These are phyloP conservation scores for Notothenia coriiceps DNA, from an alignment of 2,113 vertebrate genomes.

Conservation along the genomic window DNA sequence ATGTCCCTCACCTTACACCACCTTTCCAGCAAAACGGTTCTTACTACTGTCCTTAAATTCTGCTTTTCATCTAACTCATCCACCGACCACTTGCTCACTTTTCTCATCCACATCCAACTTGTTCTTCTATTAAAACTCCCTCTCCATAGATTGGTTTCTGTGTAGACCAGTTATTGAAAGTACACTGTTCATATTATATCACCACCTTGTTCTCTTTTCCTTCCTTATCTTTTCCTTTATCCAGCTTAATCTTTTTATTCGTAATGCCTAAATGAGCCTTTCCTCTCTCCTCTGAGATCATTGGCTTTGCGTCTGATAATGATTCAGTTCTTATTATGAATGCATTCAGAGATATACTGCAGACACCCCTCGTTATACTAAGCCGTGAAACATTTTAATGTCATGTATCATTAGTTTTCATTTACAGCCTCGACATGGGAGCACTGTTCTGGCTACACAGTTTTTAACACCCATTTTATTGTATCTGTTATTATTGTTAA, in stretches of 20 bases:
- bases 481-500: no score
- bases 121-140: slow-evolving; percentile 12
- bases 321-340: slow-evolving; percentile 4
- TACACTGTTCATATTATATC: slow-evolving; percentile 29
- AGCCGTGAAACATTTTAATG: background rate
- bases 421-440: background rate
- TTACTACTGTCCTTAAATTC: background rate
- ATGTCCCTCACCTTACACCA: background rate
- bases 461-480: background rate
- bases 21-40: background rate
- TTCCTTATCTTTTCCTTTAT: slow-evolving; percentile 33
- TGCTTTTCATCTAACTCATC: slow-evolving; percentile 6
- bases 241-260: slow-evolving; percentile 31
- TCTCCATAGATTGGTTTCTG: slow-evolving; percentile 18
- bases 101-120: background rate
- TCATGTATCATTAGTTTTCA: background rate
- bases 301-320: background rate
- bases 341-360: background rate
- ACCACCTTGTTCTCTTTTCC: slow-evolving; percentile 9
- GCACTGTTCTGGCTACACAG: background rate
- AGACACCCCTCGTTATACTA: background rate
- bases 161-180: slow-evolving; percentile 21
- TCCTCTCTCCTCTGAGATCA: slow-evolving; percentile 20
- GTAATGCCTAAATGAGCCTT: slow-evolving; percentile 44
- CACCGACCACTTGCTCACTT: background rate